Conservation (phyloP, 92 coral and sea anemone genomes). For the Actinernus sp. region DNA sequence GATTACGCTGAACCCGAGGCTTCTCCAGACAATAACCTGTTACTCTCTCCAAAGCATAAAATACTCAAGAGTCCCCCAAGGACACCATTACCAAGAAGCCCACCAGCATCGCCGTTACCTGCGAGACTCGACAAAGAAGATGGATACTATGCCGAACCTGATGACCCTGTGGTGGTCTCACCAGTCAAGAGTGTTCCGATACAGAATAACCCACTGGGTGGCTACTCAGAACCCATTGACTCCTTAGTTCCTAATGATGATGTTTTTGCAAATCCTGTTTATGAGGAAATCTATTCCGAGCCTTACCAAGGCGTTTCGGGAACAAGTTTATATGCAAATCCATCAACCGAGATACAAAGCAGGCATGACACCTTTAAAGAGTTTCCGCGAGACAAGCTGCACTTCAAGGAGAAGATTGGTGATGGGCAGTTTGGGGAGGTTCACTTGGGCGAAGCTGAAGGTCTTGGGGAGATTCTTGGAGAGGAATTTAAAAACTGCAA, state of each 20-base stretch:
- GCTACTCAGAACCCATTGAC: conserved; percentile 92
- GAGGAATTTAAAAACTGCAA: conserved; percentile 58
- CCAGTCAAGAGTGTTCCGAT: no score
- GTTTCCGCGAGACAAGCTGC: conserved; percentile 86
- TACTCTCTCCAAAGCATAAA: no score
- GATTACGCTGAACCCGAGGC: conserved; percentile 66
- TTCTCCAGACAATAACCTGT: conserved; percentile 3
- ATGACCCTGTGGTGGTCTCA: conserved; percentile 26
- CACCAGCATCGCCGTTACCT: conserved; percentile 23
- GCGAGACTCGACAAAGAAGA: conserved; percentile 17
- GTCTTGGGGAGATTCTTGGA: conserved; percentile 66
- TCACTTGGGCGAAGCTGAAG: conserved; percentile 86
- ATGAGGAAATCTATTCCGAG: conserved; percentile 92
- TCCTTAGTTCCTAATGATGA: conserved; percentile 44
- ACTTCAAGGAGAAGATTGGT: conserved; percentile 92
- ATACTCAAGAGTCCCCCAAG: background rate
- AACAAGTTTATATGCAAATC: conserved; percentile 88
- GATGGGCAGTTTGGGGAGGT: conserved; percentile 99
- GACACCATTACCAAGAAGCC: background rate
- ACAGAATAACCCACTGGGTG: conserved; percentile 27
- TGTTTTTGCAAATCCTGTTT: conserved; percentile 86
- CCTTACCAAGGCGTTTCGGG: conserved; percentile 98
- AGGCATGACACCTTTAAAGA: conserved; percentile 79
- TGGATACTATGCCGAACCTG: conserved; percentile 55
- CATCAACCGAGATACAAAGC: conserved; percentile 55